Evolutionary conservation across 30 jellyfish, hydroid and myxozoan genomes (phyloP).

Genomic region (Aurelia sp.): DNA sequence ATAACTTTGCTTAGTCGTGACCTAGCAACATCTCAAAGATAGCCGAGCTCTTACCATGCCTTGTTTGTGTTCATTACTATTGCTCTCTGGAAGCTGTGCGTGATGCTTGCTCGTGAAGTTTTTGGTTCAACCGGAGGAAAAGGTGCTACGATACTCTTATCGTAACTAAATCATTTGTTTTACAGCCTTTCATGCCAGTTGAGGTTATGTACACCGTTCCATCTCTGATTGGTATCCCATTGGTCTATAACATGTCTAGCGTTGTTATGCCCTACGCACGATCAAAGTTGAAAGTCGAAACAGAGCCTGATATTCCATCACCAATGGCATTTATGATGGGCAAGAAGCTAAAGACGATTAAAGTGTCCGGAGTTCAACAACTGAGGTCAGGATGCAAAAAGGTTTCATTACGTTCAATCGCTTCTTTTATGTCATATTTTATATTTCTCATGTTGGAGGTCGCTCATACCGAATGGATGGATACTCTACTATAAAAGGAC

Average conservation of each 20-base stretch:
- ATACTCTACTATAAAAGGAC: too few species aligned
- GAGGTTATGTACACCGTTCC: slow-evolving; percentile 75
- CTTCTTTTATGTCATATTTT: too few species aligned
- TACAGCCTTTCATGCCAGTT: slow-evolving; percentile 71
- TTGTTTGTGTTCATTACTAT: too few species aligned
- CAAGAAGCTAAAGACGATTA: slow-evolving; percentile 26
- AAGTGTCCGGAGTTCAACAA: slow-evolving; percentile 42
- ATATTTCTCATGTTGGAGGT: too few species aligned
- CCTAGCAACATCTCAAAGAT: too few species aligned
- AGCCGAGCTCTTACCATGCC: too few species aligned
- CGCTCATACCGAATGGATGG: too few species aligned
- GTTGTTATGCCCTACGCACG: slow-evolving; percentile 42
- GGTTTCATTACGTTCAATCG: not conserved
- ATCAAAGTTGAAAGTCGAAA: slow-evolving; percentile 34
- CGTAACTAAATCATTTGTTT: not conserved
- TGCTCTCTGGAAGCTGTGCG: too few species aligned
- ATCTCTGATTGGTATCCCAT: slow-evolving; percentile 68
- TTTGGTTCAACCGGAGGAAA: too few species aligned
- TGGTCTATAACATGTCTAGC: slow-evolving; percentile 49
- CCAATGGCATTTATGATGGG: slow-evolving; percentile 21
- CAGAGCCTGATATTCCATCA: slow-evolving; percentile 43
- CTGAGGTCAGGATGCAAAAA: slow-evolving; percentile 29
- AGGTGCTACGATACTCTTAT: too few species aligned
- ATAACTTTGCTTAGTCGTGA: too few species aligned
- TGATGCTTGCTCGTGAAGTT: too few species aligned